Evolutionary conservation across 2,888 invertebrate species (phyloP).

Genomic region (Folsomia candida): DNA sequence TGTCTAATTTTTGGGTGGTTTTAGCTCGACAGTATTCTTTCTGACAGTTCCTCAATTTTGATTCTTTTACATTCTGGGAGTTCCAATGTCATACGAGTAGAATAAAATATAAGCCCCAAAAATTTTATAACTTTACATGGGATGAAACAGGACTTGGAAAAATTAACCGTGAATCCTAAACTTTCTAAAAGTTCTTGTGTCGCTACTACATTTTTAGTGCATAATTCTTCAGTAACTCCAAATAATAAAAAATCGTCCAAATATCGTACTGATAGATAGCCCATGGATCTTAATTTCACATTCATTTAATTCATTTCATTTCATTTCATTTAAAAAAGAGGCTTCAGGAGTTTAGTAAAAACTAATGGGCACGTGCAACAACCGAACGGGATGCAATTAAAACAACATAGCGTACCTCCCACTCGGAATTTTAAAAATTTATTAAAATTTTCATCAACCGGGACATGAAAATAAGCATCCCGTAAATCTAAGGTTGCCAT

Average conservation of each 20-base stretch:
- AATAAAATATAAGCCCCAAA: constrained; percentile 16
- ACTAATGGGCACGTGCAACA: background rate
- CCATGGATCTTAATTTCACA: background rate
- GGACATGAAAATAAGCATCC: constrained; percentile 6
- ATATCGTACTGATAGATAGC: background rate
- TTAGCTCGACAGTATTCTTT: background rate
- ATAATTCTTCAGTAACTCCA: background rate
- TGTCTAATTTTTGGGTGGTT: background rate
- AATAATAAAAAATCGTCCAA: constrained; percentile 9
- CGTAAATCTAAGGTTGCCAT: constrained; percentile 7
- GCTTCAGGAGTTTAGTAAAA: constrained; percentile 8
- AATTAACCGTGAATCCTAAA: constrained; percentile 11
- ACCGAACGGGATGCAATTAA: constrained; percentile 16
- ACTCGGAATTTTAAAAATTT: constrained; percentile 8
- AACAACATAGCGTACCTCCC: background rate
- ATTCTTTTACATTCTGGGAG: background rate
- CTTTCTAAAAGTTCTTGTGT: no score
- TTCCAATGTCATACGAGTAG: background rate
- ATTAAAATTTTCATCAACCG: no score
- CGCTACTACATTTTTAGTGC: no score
- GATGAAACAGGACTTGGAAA: background rate
- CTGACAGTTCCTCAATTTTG: background rate
- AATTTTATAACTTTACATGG: constrained; percentile 3
- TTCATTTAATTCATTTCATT: no score
- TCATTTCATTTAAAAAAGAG: background rate